Conservation (phyloP, 37 sponge, comb jelly and placozoan species). For the Dysidea cf. avara region DNA sequence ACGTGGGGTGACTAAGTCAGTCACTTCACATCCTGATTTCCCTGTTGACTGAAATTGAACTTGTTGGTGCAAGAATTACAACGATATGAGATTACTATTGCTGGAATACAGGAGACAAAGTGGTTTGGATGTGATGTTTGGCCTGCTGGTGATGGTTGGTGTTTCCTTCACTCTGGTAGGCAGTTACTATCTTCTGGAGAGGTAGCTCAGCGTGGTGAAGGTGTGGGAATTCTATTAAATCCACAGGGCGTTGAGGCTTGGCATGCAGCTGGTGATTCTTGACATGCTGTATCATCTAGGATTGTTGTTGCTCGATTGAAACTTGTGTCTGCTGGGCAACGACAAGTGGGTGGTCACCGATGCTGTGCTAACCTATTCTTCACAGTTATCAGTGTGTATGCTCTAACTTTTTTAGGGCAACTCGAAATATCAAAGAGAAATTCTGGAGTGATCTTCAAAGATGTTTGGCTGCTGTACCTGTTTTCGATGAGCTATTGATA, state of each 20-base stretch:
- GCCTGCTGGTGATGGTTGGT: conserved; percentile 13
- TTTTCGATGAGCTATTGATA: conserved; percentile 17
- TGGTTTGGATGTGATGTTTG: conserved; percentile 51
- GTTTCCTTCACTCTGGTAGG: conserved; percentile 36
- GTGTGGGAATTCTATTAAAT: conserved; percentile 36
- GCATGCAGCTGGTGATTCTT: conserved; percentile 33
- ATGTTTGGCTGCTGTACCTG: conserved; percentile 4
- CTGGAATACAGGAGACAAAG: too few species aligned
- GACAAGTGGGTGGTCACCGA: too few species aligned
- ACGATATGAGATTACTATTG: conserved; percentile 16
- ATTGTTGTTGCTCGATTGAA: conserved; percentile 33
- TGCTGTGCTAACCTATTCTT: too few species aligned
- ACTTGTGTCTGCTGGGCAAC: neutral
- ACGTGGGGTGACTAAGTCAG: too few species aligned
- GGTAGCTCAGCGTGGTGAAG: conserved; percentile 19
- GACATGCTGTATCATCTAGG: conserved; percentile 43
- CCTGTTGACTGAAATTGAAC: too few species aligned
- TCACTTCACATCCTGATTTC: too few species aligned
- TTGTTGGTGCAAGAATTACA: conserved; percentile 32
- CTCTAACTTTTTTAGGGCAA: conserved; percentile 40
- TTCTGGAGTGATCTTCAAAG: conserved; percentile 20
- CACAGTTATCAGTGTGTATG: conserved; percentile 44
- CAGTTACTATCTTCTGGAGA: conserved; percentile 21
- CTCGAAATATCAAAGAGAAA: conserved; percentile 12
- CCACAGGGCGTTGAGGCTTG: conserved; percentile 21